Conservation (phyloP, 2,888 invertebrate species). For the Malthinus flaveolus region DNA sequence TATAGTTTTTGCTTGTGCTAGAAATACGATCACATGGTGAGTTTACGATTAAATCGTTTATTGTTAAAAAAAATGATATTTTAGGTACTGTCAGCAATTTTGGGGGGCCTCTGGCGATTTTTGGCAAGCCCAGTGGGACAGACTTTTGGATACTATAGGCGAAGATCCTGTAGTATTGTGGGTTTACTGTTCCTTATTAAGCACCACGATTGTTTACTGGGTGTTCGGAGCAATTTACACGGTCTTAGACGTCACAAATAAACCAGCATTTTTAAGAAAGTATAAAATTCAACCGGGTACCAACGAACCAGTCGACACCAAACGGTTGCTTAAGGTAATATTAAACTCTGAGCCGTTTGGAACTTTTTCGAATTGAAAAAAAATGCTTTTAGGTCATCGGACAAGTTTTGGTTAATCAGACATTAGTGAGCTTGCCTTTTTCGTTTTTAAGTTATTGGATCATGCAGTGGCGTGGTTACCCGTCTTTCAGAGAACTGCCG, state of each 20-base stretch:
- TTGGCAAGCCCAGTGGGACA: slow-evolving; percentile 83
- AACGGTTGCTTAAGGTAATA: slow-evolving; percentile 61
- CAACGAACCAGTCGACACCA: slow-evolving; percentile 74
- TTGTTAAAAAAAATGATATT: slow-evolving; percentile 33
- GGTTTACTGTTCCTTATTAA: slow-evolving; percentile 64
- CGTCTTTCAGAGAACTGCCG: slow-evolving; percentile 69
- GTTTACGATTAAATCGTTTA: not conserved
- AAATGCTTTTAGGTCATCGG: slow-evolving; percentile 61
- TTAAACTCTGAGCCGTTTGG: not conserved
- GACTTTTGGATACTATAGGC: slow-evolving; percentile 66
- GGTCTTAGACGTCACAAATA: slow-evolving; percentile 73
- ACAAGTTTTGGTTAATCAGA: slow-evolving; percentile 74
- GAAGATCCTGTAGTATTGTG: slow-evolving; percentile 69
- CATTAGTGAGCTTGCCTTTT: slow-evolving; percentile 69
- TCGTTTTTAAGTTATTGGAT: slow-evolving; percentile 63
- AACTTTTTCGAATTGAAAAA: not conserved
- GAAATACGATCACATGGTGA: slow-evolving; percentile 81
- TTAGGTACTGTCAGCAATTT: slow-evolving; percentile 78
- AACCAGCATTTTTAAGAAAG: slow-evolving; percentile 70
- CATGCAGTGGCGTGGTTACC: slow-evolving; percentile 70
- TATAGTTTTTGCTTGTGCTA: slow-evolving; percentile 73
- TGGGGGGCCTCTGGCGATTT: slow-evolving; percentile 86
- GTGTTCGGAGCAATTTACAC: slow-evolving; percentile 73
- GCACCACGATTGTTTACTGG: slow-evolving; percentile 76
- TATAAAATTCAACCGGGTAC: slow-evolving; percentile 85